These are phyloP conservation scores for Gandaritis pyraliata DNA, from an alignment of 2,888 invertebrate species.

Conservation along the genomic window DNA sequence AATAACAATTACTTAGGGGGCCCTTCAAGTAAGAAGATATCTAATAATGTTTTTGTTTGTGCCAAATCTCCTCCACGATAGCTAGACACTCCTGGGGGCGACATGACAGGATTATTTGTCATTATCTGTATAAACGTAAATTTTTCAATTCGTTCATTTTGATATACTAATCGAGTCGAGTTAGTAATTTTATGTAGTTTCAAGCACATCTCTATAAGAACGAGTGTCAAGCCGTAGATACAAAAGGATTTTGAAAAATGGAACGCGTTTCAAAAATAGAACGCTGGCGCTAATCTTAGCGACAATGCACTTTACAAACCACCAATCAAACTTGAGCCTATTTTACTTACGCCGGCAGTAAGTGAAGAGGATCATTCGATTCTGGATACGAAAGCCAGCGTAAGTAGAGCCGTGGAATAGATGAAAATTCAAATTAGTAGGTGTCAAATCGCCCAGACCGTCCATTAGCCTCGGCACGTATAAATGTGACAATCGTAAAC, in stretches of 20 bases:
- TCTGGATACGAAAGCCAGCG: slow-evolving; percentile 21
- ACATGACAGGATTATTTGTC: slow-evolving; percentile 35
- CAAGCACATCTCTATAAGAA: too few species aligned
- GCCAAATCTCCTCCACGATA: slow-evolving; percentile 8
- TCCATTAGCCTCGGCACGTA: too few species aligned
- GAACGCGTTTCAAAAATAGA: slow-evolving; percentile 55
- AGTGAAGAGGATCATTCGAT: not conserved
- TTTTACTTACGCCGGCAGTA: not conserved
- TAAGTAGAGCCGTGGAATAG: slow-evolving; percentile 39
- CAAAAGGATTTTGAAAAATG: slow-evolving; percentile 50
- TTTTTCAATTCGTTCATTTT: slow-evolving; percentile 35
- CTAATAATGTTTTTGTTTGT: slow-evolving; percentile 46
- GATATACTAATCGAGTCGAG: too few species aligned
- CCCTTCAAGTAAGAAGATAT: slow-evolving; percentile 34
- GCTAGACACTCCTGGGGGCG: slow-evolving; percentile 22
- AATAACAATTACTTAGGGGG: slow-evolving; percentile 37
- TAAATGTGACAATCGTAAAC: too few species aligned
- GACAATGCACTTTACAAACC: slow-evolving; percentile 42
- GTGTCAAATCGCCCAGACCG: slow-evolving; percentile 33
- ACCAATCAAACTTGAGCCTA: slow-evolving; percentile 14
- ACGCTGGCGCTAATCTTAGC: slow-evolving; percentile 52
- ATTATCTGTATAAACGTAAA: slow-evolving; percentile 39
- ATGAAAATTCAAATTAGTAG: slow-evolving; percentile 30
- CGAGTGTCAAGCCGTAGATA: slow-evolving; percentile 1
- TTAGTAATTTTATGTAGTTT: too few species aligned